Evolutionary conservation across 2,888 invertebrate species (phyloP).

Genomic region (Agrochola macilenta): DNA sequence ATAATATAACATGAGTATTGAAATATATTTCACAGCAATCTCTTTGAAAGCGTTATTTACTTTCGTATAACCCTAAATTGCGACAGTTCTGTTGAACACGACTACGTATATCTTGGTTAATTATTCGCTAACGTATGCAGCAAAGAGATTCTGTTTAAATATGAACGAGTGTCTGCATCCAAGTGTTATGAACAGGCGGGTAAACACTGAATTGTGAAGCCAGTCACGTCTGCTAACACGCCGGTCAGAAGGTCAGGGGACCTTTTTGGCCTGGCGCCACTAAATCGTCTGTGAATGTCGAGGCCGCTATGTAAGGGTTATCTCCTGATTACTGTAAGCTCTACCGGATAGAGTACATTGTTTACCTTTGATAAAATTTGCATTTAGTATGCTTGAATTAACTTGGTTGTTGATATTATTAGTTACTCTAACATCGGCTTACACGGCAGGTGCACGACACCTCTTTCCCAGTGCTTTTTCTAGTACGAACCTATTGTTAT

Average conservation of each 20-base stretch:
- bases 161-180: conserved; percentile 46
- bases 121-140: conserved; percentile 56
- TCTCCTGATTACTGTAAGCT: conserved; percentile 65
- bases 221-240: conserved; percentile 75
- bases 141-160: conserved; percentile 49
- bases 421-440: background rate
- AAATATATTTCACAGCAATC: conserved; percentile 41
- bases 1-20: conserved; percentile 33
- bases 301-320: conserved; percentile 70
- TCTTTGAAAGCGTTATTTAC: conserved; percentile 58
- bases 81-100: conserved; percentile 30
- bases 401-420: conserved; percentile 12
- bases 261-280: conserved; percentile 71
- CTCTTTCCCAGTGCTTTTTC: background rate
- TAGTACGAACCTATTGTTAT: background rate
- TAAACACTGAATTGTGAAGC: conserved; percentile 63
- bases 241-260: conserved; percentile 76
- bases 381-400: conserved; percentile 31
- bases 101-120: conserved; percentile 43
- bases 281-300: conserved; percentile 78
- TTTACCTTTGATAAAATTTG: conserved; percentile 42
- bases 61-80: conserved; percentile 49
- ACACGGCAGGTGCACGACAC: background rate
- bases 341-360: conserved; percentile 26
- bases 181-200: conserved; percentile 43